A percentile compares a stretch with the other conserved stretches of the same genome.
phyloP scores from a whole-genome alignment of 2,888 invertebrate genomes.

The Cactoblastis cactorum region DNA sequence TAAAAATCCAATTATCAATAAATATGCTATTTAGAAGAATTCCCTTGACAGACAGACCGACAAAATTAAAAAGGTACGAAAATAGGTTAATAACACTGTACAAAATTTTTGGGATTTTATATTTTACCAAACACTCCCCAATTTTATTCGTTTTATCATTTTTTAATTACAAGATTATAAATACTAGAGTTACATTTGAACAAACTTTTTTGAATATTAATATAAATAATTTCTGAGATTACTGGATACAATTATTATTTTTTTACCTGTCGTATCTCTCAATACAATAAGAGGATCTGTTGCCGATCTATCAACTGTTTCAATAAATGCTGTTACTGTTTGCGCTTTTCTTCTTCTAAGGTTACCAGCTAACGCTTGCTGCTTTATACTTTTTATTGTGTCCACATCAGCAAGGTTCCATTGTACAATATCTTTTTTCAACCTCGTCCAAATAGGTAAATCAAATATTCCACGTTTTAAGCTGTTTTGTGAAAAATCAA shows the following conservation, averaged over 20 bases:
- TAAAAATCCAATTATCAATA: no score
- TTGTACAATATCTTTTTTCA: slow-evolving; percentile 46
- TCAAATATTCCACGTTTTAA: slow-evolving; percentile 54
- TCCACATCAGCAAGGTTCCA: slow-evolving; percentile 48
- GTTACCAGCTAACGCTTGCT: slow-evolving; percentile 53
- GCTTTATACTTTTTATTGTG: slow-evolving; percentile 57
- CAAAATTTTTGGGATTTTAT: no score
- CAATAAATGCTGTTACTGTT: slow-evolving; percentile 58
- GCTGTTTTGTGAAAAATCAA: slow-evolving; percentile 55
- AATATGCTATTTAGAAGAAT: no score
- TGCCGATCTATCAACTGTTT: slow-evolving; percentile 63
- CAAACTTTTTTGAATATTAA: no score
- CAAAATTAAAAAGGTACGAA: no score
- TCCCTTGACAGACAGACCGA: no score
- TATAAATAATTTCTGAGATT: neutral
- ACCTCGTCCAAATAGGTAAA: slow-evolving; percentile 54
- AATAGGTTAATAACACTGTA: no score
- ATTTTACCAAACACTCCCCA: no score
- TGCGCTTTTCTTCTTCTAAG: slow-evolving; percentile 59
- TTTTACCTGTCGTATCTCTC: slow-evolving; percentile 57
- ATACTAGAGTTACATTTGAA: no score
- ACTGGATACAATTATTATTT: neutral
- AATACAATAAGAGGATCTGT: slow-evolving; percentile 62
- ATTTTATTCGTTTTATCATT: no score
- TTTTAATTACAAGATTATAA: no score